phyloP scores from a whole-genome alignment of 2,113 vertebrate genomes.

The Micronycteris hirsuta region DNA sequence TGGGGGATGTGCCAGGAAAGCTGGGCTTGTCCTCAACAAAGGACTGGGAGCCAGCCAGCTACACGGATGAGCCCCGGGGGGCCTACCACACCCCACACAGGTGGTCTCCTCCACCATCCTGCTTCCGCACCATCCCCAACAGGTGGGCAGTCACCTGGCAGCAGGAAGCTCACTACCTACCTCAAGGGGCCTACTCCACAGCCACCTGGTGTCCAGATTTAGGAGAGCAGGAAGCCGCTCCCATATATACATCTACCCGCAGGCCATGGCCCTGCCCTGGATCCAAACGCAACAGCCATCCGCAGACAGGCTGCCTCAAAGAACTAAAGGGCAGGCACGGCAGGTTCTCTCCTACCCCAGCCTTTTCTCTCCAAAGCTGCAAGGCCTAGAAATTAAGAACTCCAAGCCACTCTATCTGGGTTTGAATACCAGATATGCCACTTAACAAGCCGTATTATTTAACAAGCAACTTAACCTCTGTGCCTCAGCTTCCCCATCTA shows the following conservation, averaged over 20 bases:
- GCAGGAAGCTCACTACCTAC: neutral
- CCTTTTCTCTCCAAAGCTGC: neutral
- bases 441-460: neutral
- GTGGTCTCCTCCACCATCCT: neutral
- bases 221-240: neutral
- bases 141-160: neutral
- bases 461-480: neutral
- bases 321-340: neutral
- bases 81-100: neutral
- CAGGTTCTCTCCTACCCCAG: neutral
- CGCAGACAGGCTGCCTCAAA: neutral
- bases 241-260: neutral
- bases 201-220: neutral
- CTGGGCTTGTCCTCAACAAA: conserved; percentile 45
- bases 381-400: neutral
- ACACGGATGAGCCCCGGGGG: neutral
- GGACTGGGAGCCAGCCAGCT: conserved; percentile 45
- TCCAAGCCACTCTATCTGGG: neutral
- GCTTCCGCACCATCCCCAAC: neutral
- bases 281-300: neutral
- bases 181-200: neutral
- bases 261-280: neutral
- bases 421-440: neutral
- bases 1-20: conserved; percentile 44
- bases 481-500: conserved; percentile 1